Evolutionary conservation across 2,888 invertebrate species (phyloP).

Genomic region (Napeogenes sylphis): DNA sequence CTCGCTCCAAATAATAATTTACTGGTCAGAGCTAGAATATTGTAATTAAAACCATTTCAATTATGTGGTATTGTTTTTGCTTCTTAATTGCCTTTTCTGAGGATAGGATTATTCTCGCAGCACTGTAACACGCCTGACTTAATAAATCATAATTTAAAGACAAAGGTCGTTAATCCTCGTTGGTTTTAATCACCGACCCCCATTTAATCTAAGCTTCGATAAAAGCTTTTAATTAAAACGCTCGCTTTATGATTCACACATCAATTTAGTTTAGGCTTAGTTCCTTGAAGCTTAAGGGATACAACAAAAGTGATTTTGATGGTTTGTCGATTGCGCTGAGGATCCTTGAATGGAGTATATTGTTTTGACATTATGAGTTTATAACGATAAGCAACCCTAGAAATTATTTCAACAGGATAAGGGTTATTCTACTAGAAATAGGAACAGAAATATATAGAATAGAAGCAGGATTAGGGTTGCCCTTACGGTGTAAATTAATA

Average conservation of each 20-base stretch:
- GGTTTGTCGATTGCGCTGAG: slow-evolving; percentile 7
- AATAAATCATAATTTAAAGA: slow-evolving; percentile 67
- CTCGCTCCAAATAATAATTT: background rate
- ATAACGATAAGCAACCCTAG: background rate
- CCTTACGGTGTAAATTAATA: background rate
- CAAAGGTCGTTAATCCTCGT: slow-evolving; percentile 66
- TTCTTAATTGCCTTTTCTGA: slow-evolving; percentile 18
- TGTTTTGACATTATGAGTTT: background rate
- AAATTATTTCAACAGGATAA: background rate
- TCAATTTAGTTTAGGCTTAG: slow-evolving; percentile 27
- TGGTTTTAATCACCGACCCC: slow-evolving; percentile 62
- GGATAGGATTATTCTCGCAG: slow-evolving; percentile 18
- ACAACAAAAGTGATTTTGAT: slow-evolving; percentile 13
- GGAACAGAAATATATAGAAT: no score
- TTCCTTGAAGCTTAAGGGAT: slow-evolving; percentile 15
- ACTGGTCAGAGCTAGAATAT: slow-evolving; percentile 9
- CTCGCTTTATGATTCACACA: slow-evolving; percentile 29
- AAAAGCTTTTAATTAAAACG: slow-evolving; percentile 68
- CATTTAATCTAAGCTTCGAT: slow-evolving; percentile 58
- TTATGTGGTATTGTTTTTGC: slow-evolving; percentile 19
- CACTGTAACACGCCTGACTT: slow-evolving; percentile 38
- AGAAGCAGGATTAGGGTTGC: background rate
- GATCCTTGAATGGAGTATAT: background rate
- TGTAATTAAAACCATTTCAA: slow-evolving; percentile 19
- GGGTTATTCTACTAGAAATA: no score